Conservation (phyloP, 1,140 invertebrate species). For the Drosophila kanapiae region DNA sequence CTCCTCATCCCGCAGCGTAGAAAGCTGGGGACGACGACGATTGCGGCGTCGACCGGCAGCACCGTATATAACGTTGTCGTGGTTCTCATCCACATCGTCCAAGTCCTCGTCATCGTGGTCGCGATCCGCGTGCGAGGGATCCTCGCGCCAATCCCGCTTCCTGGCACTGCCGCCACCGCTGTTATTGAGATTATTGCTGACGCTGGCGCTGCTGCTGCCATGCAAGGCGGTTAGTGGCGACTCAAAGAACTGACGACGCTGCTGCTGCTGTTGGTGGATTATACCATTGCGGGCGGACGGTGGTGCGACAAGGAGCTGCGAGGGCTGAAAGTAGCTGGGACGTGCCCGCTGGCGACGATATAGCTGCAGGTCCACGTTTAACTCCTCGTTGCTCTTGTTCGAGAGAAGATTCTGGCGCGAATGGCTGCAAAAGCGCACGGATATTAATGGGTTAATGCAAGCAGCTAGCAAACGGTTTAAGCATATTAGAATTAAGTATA, state of each 20-base stretch:
- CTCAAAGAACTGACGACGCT: conserved; percentile 61
- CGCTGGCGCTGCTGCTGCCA: conserved; percentile 51
- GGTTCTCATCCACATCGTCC: conserved; percentile 70
- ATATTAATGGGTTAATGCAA: conserved; percentile 78
- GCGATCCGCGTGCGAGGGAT: conserved; percentile 18
- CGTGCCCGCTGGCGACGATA: conserved; percentile 65
- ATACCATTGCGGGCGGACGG: conserved; percentile 44
- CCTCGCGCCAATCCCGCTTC: conserved; percentile 69
- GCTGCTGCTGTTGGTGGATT: conserved; percentile 41
- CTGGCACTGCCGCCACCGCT: conserved; percentile 38
- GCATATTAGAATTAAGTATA: neutral
- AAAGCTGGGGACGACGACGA: conserved; percentile 61
- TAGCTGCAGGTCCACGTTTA: conserved; percentile 71
- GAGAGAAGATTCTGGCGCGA: conserved; percentile 94
- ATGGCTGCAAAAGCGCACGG: conserved; percentile 87
- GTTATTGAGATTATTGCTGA: conserved; percentile 67
- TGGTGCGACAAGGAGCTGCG: conserved; percentile 2
- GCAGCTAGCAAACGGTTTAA: conserved; percentile 39
- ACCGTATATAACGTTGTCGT: conserved; percentile 51
- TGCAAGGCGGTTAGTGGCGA: conserved; percentile 48
- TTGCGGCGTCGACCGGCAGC: conserved; percentile 52
- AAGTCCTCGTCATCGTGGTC: conserved; percentile 58
- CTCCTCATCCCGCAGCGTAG: conserved; percentile 58
- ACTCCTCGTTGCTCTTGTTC: conserved; percentile 89
- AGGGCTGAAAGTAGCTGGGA: conserved; percentile 56